Conservation (phyloP, 2,797 vertebrate genomes). For the Cichlasoma orientale region DNA sequence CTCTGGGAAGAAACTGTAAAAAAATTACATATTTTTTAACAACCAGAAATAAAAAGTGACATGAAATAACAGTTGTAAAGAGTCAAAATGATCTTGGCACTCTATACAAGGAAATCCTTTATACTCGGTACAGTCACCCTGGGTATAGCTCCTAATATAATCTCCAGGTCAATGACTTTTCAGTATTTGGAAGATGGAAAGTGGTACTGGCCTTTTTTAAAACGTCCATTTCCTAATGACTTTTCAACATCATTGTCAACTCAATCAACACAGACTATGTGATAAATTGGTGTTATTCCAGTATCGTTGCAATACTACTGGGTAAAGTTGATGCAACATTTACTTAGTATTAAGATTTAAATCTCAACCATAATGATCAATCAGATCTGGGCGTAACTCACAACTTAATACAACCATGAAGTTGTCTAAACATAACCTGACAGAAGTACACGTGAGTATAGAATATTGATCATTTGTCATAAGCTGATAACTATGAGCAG, state of each 20-base stretch:
- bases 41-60: not conserved
- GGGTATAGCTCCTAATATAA: not conserved
- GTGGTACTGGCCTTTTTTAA: not conserved
- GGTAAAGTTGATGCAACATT: not conserved
- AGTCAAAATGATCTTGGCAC: not conserved
- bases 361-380: not conserved
- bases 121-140: not conserved
- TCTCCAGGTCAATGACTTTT: conserved; percentile 1
- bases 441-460: too few species aligned
- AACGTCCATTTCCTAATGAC: not conserved
- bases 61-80: conserved; percentile 2
- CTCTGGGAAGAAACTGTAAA: not conserved
- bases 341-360: not conserved
- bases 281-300: not conserved
- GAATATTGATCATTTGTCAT: too few species aligned
- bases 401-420: too few species aligned
- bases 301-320: not conserved
- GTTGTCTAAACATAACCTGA: too few species aligned
- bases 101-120: not conserved
- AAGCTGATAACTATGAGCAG: too few species aligned
- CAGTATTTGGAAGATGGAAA: not conserved
- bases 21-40: not conserved
- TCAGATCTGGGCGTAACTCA: not conserved
- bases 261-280: not conserved
- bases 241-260: not conserved